Percentiles rank a stretch among this genome's conserved stretches.
Conservation (phyloP, 2,797 vertebrate species). For the Perodicticus potto region DNA sequence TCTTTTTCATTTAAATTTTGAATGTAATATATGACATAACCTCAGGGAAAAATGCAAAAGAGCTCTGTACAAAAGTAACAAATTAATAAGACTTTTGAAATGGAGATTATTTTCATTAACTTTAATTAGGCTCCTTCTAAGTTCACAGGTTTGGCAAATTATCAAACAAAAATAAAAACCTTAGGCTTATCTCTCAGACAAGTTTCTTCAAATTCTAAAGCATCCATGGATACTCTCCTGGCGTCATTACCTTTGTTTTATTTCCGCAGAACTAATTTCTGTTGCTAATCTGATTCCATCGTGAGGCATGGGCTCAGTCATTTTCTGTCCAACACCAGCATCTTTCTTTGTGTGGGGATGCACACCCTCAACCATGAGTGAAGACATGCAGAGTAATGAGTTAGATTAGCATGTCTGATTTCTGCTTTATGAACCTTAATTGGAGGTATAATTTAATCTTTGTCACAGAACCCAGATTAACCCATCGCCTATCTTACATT, state of each 20-base stretch:
- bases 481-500: slow-evolving; percentile 10
- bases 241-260: slow-evolving; percentile 4
- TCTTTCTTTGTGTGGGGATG: slow-evolving; percentile 1
- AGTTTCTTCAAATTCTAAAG: background rate
- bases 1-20: slow-evolving; percentile 39
- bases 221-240: background rate
- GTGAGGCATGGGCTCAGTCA: background rate
- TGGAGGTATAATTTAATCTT: slow-evolving; percentile 63
- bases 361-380: background rate
- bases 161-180: slow-evolving; percentile 51
- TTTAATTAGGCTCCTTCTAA: slow-evolving; percentile 70
- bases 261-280: slow-evolving; percentile 53
- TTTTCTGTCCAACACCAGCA: background rate
- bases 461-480: slow-evolving; percentile 56
- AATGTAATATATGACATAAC: background rate
- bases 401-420: slow-evolving; percentile 32
- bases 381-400: background rate
- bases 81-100: slow-evolving; percentile 56
- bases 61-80: slow-evolving; percentile 20
- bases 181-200: background rate
- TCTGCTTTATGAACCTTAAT: slow-evolving; percentile 66
- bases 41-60: background rate
- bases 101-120: slow-evolving; percentile 54
- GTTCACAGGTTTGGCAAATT: slow-evolving; percentile 50
- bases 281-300: slow-evolving; percentile 44